Evolutionary conservation across 1,140 invertebrate species (phyloP).

Genomic region (Hylyphantes graminicola): DNA sequence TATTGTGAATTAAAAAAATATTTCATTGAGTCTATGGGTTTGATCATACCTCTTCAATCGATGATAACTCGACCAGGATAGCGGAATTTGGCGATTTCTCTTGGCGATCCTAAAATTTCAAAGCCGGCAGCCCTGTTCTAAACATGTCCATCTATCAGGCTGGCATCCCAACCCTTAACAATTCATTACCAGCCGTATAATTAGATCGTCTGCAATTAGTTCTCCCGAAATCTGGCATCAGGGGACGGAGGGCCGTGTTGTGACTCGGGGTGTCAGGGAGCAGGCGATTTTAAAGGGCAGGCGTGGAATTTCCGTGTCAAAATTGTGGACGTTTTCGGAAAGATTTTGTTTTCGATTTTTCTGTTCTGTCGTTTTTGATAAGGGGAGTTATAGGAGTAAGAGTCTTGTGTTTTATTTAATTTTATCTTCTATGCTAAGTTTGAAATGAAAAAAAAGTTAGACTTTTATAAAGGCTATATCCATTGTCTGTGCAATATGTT

Average conservation of each 20-base stretch:
- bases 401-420: too few relatives aligned
- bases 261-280: constrained; percentile 45
- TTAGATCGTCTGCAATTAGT: constrained; percentile 59
- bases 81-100: too few relatives aligned
- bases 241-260: constrained; percentile 40
- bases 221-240: constrained; percentile 42
- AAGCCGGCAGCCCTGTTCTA: neutral
- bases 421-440: too few relatives aligned
- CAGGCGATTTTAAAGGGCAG: constrained; percentile 53
- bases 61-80: too few relatives aligned
- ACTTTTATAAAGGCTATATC: too few relatives aligned
- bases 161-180: constrained; percentile 56
- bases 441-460: too few relatives aligned
- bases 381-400: too few relatives aligned
- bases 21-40: too few relatives aligned
- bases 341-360: constrained; percentile 8
- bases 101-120: too few relatives aligned
- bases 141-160: constrained; percentile 52
- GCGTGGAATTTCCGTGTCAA: constrained; percentile 52
- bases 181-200: constrained; percentile 55
- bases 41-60: too few relatives aligned
- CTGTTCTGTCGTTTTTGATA: neutral
- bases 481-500: too few relatives aligned
- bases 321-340: constrained; percentile 40
- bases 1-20: too few relatives aligned